Base-by-base conservation (phyloP, 92 coral and sea anemone genomes). In the Epizoanthus illoricatus region DNA sequence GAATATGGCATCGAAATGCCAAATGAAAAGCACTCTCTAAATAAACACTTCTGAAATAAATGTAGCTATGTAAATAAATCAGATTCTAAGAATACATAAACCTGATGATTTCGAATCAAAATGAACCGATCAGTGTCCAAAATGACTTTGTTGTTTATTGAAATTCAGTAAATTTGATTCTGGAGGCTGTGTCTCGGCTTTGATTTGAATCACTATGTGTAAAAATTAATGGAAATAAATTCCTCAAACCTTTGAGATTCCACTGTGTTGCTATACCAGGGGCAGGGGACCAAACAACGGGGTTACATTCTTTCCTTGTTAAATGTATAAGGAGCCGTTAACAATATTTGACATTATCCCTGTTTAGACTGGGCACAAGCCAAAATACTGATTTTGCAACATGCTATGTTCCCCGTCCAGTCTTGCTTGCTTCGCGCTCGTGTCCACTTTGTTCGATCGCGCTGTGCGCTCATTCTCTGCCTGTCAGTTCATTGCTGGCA, bases 31-130 rank as follows among this genome's bases (percentile, higher is more conserved):
- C 56, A 52, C 56, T 52, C 55, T 5, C 56, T 9, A 43, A 68
- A 40, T 65, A 16, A 55, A 28, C 59, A 55, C 63, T 28, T 20
- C 65, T 1, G 7, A 52, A 18, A 24, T 73, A 16, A 56, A 18
- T 47, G 42, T 57, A 74, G 65, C 36, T 55, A 36, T 74, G 61
- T 58, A 74, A 56, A 74, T 73, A 56, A 24, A 9, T 24, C 18
- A 74, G 66, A 55, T 74, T 57, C 80, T 24, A 74, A 74, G 80
- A 74, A 74, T 74, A 74, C 80, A 24, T 15, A 7, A 56, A 36
- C 45, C n/a, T 11, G 20, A 69, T 36, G 47, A 69, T 74, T 49
- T 72, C 23, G 76, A 72, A 72, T 72, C 28, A 73, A 24, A 15
- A 28, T 56, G 64, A 74, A 74, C 20, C 47, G 11, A 55, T 74